These are phyloP conservation scores for Trichopoda pennipes DNA, from an alignment of 2,888 invertebrate genomes.

Conservation along the genomic window DNA sequence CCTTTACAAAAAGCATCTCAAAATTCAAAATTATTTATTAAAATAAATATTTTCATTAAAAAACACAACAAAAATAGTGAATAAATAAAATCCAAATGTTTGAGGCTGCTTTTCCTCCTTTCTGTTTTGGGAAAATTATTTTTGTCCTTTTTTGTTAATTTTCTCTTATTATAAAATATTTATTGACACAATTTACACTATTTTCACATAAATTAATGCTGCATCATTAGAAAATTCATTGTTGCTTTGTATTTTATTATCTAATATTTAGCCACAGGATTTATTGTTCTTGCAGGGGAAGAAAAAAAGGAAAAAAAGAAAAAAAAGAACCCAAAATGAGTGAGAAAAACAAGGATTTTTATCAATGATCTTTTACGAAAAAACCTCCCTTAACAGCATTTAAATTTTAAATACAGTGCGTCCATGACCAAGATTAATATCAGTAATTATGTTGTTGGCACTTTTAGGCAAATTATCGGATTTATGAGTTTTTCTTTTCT, in stretches of 20 bases:
- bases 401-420: not conserved
- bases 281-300: constrained; percentile 33
- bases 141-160: not conserved
- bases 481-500: constrained; percentile 40
- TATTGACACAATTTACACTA: constrained; percentile 53
- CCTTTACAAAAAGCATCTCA: not conserved
- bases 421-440: constrained; percentile 24
- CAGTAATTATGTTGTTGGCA: constrained; percentile 61
- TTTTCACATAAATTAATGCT: constrained; percentile 56
- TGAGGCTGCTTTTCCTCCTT: constrained; percentile 9
- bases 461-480: constrained; percentile 57
- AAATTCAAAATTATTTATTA: not conserved
- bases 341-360: too few species aligned
- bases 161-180: not conserved
- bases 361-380: constrained; percentile 35
- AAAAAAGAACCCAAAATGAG: constrained; percentile 1
- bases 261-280: constrained; percentile 54
- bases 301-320: not conserved
- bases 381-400: constrained; percentile 31
- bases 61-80: not conserved
- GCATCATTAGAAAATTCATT: constrained; percentile 42
- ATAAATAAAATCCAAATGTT: constrained; percentile 14
- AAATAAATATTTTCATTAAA: constrained; percentile 2
- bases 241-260: not conserved
- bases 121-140: constrained; percentile 3